phyloP scores from a whole-genome alignment of 2,113 vertebrate genomes.

The Takifugu flavidus region DNA sequence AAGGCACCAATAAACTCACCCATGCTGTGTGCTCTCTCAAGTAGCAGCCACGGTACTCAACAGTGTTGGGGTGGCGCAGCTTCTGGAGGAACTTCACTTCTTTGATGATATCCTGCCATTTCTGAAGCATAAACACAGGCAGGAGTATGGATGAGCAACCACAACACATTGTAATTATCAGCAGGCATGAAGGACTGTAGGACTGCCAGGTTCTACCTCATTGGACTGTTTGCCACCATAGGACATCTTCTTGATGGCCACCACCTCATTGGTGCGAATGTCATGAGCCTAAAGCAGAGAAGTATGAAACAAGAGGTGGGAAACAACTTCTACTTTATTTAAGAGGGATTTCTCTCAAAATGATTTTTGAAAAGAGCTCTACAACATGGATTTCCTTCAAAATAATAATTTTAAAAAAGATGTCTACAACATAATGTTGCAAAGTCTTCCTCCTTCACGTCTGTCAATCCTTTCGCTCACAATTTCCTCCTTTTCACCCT shows the following conservation, averaged over 20 bases:
- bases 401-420: slow-evolving; percentile 8
- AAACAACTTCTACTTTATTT: no score
- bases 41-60: slow-evolving; percentile 92
- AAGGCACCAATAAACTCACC: slow-evolving; percentile 76
- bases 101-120: slow-evolving; percentile 96
- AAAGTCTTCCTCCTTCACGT: slow-evolving; percentile 7
- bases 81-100: slow-evolving; percentile 93
- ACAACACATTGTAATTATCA: background rate
- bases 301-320: background rate
- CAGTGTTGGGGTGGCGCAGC: slow-evolving; percentile 89
- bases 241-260: slow-evolving; percentile 95
- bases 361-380: slow-evolving; percentile 5
- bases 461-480: slow-evolving; percentile 34
- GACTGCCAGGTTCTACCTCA: slow-evolving; percentile 71
- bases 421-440: background rate
- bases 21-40: slow-evolving; percentile 91
- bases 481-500: slow-evolving; percentile 46
- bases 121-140: slow-evolving; percentile 69
- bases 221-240: slow-evolving; percentile 91
- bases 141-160: background rate
- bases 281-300: slow-evolving; percentile 79
- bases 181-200: background rate
- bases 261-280: slow-evolving; percentile 90
- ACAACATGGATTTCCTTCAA: slow-evolving; percentile 3
- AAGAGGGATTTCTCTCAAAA: slow-evolving; percentile 5